phyloP scores from a whole-genome alignment of 2,888 invertebrate genomes.

The Rhopalosiphum nymphaeae region DNA sequence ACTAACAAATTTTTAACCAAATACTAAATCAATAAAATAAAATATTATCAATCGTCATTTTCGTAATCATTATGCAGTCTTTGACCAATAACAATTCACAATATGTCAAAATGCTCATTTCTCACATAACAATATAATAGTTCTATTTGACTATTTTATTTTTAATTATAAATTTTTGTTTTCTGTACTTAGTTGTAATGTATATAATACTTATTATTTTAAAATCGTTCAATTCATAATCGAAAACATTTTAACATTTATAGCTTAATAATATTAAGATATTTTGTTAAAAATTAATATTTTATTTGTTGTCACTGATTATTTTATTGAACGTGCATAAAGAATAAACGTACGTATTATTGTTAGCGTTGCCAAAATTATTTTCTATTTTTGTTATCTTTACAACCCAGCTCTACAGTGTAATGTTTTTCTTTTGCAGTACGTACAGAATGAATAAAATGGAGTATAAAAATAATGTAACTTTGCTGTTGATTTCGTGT shows the following conservation, averaged over 20 bases:
- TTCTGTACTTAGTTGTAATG: background rate
- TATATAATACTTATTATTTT: background rate
- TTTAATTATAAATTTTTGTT: background rate
- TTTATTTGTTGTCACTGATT: background rate
- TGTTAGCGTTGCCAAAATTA: background rate
- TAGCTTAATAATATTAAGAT: background rate
- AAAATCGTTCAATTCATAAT: background rate
- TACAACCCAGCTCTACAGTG: background rate
- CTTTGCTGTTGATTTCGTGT: conserved; percentile 27
- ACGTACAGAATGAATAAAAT: background rate
- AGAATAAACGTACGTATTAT: background rate
- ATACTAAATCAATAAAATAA: background rate
- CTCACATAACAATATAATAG: background rate
- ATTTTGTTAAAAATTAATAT: background rate
- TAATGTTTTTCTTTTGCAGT: background rate
- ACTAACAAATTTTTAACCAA: background rate
- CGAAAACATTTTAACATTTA: background rate
- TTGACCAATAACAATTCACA: background rate
- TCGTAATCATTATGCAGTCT: background rate
- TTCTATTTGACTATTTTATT: background rate
- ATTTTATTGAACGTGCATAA: background rate
- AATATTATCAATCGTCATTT: background rate
- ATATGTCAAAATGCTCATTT: background rate
- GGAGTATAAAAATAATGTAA: conserved; percentile 25
- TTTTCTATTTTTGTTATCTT: background rate